phyloP scores from a whole-genome alignment of 2,113 vertebrate genomes.

The Lutjanus erythropterus region DNA sequence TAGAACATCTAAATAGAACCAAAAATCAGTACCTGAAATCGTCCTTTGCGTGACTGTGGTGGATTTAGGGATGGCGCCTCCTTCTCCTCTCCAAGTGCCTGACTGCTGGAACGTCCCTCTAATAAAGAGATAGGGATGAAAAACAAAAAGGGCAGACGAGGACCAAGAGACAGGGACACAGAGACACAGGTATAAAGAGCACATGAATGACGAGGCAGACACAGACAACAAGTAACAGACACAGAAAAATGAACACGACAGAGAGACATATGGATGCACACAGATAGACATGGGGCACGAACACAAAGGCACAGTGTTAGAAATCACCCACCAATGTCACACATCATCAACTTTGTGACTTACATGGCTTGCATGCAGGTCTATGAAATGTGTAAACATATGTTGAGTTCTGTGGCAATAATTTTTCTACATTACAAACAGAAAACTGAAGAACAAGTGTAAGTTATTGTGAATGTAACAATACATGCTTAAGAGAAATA shows the following conservation, averaged over 20 bases:
- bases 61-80: slow-evolving; percentile 54
- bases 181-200: slow-evolving; percentile 61
- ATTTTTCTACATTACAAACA: slow-evolving; percentile 34
- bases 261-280: slow-evolving; percentile 58
- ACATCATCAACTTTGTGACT: slow-evolving; percentile 49
- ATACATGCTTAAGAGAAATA: slow-evolving; percentile 50
- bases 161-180: slow-evolving; percentile 63
- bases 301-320: slow-evolving; percentile 71
- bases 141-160: slow-evolving; percentile 66
- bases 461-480: slow-evolving; percentile 18
- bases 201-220: slow-evolving; percentile 41
- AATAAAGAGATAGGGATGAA: slow-evolving; percentile 68
- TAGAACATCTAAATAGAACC: too few relatives aligned
- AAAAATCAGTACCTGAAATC: slow-evolving; percentile 79
- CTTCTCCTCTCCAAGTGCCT: slow-evolving; percentile 68
- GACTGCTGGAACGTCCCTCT: slow-evolving; percentile 76
- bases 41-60: slow-evolving; percentile 73
- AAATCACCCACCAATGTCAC: slow-evolving; percentile 43
- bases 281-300: slow-evolving; percentile 63
- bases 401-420: slow-evolving; percentile 11
- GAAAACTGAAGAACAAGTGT: slow-evolving; percentile 30
- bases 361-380: slow-evolving; percentile 64
- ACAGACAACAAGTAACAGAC: slow-evolving; percentile 52
- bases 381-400: slow-evolving; percentile 50
- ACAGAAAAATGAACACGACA: slow-evolving; percentile 47